These are phyloP conservation scores for Clarias batrachus DNA, from an alignment of 2,113 vertebrate genomes.

Conservation along the genomic window DNA sequence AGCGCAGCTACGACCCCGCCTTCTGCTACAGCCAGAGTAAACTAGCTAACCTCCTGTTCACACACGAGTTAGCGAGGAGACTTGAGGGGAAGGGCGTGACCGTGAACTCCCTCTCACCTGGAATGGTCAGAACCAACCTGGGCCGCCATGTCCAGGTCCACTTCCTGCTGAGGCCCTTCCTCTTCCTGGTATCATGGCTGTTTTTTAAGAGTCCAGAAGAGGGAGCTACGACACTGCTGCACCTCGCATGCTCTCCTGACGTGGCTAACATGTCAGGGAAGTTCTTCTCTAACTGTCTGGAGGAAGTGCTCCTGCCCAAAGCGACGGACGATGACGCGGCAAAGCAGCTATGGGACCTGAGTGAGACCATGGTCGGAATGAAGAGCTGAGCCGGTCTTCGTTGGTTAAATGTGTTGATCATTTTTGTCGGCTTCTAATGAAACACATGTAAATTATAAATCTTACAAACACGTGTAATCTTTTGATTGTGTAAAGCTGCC, in stretches of 20 bases:
- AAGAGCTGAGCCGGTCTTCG: conserved; percentile 62
- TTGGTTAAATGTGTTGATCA: not conserved
- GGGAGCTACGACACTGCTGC: conserved; percentile 90
- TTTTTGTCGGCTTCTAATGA: not conserved
- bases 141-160: conserved; percentile 57
- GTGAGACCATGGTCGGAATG: conserved; percentile 89
- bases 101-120: conserved; percentile 71
- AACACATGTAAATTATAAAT: not conserved
- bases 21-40: conserved; percentile 73
- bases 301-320: conserved; percentile 84
- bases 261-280: conserved; percentile 85
- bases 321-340: conserved; percentile 82
- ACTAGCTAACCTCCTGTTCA: conserved; percentile 74
- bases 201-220: conserved; percentile 85
- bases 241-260: conserved; percentile 86
- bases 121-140: conserved; percentile 71
- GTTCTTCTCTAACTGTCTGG: conserved; percentile 89
- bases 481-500: no score
- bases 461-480: not conserved
- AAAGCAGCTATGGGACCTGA: conserved; percentile 89
- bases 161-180: conserved; percentile 73
- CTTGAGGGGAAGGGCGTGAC: conserved; percentile 72
- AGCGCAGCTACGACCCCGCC: conserved; percentile 57
- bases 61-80: conserved; percentile 64
- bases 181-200: conserved; percentile 81